Conservation (phyloP, 2,113 vertebrate species). For the Pomatorhinus ruficollis region DNA sequence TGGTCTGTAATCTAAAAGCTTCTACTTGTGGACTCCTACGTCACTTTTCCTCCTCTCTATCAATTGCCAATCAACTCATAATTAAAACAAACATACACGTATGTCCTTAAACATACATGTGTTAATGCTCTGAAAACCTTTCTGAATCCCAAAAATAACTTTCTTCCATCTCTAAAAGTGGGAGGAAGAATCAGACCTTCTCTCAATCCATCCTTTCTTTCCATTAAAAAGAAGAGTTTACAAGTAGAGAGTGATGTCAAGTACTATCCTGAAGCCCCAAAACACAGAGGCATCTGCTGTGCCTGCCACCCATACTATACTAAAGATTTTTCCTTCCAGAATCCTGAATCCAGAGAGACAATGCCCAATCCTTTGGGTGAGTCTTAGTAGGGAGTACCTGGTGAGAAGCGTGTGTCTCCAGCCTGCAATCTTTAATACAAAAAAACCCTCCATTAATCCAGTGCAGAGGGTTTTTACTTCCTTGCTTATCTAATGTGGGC, state of each 20-base stretch:
- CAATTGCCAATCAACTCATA: not conserved
- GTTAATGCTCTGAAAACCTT: not conserved
- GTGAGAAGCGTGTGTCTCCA: not conserved
- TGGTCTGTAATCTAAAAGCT: not conserved
- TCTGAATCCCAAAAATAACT: not conserved
- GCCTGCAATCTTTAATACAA: not conserved
- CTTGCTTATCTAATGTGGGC: not conserved
- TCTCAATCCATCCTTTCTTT: not conserved
- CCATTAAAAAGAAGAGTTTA: not conserved
- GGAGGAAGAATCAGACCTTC: not conserved
- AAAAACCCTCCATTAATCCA: not conserved
- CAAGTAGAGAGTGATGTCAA: not conserved
- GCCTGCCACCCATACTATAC: not conserved
- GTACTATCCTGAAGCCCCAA: not conserved
- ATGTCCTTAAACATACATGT: not conserved
- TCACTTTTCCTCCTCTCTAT: not conserved
- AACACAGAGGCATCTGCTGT: not conserved
- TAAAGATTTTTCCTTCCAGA: not conserved
- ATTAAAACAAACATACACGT: not conserved
- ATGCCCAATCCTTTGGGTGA: not conserved
- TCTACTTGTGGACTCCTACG: not conserved
- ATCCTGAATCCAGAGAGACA: not conserved
- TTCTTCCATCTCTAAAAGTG: not conserved
- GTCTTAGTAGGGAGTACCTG: not conserved
- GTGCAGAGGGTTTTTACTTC: not conserved